Evolutionary conservation across 2,113 vertebrate genomes (phyloP), one percentile per base, ranked within the genome.

Genomic region (Anolis sagrei): DNA sequence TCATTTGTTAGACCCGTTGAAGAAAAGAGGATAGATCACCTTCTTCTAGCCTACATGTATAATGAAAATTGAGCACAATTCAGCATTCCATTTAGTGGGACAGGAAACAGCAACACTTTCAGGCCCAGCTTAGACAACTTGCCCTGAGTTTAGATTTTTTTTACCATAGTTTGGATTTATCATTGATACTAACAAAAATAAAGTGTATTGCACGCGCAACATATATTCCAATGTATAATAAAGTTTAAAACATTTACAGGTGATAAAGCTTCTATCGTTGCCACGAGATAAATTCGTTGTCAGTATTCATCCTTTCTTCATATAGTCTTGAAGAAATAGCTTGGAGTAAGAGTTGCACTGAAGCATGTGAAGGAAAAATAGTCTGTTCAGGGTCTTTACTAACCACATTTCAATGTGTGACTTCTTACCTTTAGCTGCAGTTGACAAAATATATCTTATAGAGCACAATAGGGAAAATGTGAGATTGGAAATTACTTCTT

Each of bases 371-470:
- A 54, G 34, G n/a, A 78, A 66, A 32, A 73, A 54, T 87, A 79
- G 9, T 18, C 21, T 44, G 19, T 72, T 78, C 44, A 34, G 19
- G 29, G 74, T 69, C 54, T 78, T 51, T 27, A 10, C 69, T 19
- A 82, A 90, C 87, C 0, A 0, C 44, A 6, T 77, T 27, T 1
- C 0, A 90, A 86, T 91, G 88, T 72, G 88, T 93, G 93, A 88
- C 84, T 92, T 93, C 90, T 93, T 94, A 91, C 85, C 90, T 21
- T 80, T 80, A 21, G 29, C 77, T 48, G 93, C 91, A 92, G 90
- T 81, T 93, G 89, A 88, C 82, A 91, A 89, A 93, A 90, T 87
- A 86, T 90, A 80, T 80, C 29, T 90, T 92, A 51, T 93, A 86
- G 94, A 95, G 90, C 79, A 84, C 82, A 91, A 91, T 82, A 91